A percentile compares a stretch with the other conserved stretches of the same genome.
Evolutionary conservation across 2,113 vertebrate genomes (phyloP).

Genomic region (Etia nguti): DNA sequence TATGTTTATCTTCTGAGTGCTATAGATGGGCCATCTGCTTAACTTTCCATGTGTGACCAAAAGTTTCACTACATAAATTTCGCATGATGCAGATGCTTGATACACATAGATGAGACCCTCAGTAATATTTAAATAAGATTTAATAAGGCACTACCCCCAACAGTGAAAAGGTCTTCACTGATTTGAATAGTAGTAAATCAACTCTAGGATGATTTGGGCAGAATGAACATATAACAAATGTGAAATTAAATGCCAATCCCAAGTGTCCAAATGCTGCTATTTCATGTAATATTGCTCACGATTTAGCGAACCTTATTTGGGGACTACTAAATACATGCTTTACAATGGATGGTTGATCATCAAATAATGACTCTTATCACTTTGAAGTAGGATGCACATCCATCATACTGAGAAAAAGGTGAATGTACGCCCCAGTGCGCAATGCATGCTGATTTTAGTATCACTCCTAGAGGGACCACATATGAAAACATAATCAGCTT

Average conservation of each 20-base stretch:
- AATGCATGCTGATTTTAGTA: conserved; percentile 60
- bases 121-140: conserved; percentile 66
- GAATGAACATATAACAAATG: neutral
- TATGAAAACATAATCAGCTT: conserved; percentile 58
- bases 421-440: conserved; percentile 35
- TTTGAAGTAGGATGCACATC: conserved; percentile 53
- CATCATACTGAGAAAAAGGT: conserved; percentile 62
- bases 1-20: neutral
- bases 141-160: conserved; percentile 13
- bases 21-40: conserved; percentile 80
- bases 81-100: conserved; percentile 67
- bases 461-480: conserved; percentile 48
- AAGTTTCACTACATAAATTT: conserved; percentile 86
- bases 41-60: conserved; percentile 88
- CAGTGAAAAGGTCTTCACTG: conserved; percentile 20
- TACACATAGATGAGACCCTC: conserved; percentile 56
- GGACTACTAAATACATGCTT: conserved; percentile 40
- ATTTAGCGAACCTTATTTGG: conserved; percentile 41
- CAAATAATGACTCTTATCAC: conserved; percentile 71
- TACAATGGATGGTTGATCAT: conserved; percentile 69
- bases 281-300: neutral
- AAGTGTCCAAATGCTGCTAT: neutral
- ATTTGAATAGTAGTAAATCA: neutral
- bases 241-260: neutral
- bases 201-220: neutral